Evolutionary conservation across 2,113 vertebrate genomes (phyloP), one percentile per base, ranked within the genome.

Genomic region (Bettongia penicillata): DNA sequence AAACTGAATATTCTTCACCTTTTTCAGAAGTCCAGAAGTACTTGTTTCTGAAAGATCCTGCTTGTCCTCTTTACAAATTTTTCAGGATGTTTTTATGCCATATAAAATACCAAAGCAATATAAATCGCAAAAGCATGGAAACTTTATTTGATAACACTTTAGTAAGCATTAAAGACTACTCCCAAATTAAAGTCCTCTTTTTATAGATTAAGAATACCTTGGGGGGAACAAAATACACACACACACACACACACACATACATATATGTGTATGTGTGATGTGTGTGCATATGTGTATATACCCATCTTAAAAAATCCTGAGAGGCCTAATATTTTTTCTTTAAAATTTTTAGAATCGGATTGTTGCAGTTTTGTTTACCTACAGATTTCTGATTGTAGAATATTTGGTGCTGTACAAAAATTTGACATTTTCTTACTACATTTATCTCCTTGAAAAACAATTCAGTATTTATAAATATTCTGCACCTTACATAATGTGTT

Each of bases 361-460:
- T 84, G n/a, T 43, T 84, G n/a, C 43, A 84, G 23, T 84, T 43
- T 43, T 84, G 8, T 84, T 77, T n/a, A 77, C 37, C 2, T 77
- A n/a, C 14, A 19, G 37, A 77, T 77, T 84, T 84, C 68, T 84
- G 68, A 8, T 84, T 43, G 22, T 84, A 43, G 43, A 84, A 43
- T 84, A 43, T 43, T 84, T 84, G 68, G 6, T 43, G 1, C 8
- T 43, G 1, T 84, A 22, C n/a, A 43, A 84, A 43, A 23, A 89
- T 92, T 97, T 50, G 1, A 89, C 93, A 49, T 90, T 96, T 24
- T 93, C 90, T 92, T 51, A 92, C 1, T 93, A 51, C 43, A 94
- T 90, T 49, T 31, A 92, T 93, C 96, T 95, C 57, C 77, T 95
- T 89, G 91, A 31, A 96, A 95, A 97, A 91, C 91, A 91, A 49